Percentiles rank a stretch among this genome's conserved stretches.
phyloP scores from a whole-genome alignment of 2,797 vertebrate genomes.

The Nothura maculosa region DNA sequence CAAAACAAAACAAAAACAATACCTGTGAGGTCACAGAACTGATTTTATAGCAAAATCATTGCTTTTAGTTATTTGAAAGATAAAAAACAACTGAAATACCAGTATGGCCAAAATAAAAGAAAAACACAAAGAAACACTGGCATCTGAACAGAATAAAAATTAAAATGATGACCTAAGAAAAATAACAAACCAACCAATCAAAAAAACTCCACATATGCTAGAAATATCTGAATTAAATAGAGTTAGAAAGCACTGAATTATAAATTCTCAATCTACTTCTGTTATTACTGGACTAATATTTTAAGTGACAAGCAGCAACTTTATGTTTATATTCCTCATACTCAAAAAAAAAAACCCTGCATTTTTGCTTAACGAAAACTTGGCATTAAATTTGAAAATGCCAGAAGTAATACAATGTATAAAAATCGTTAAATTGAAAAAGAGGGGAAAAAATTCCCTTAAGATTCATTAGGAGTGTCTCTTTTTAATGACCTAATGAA shows the following conservation, averaged over 20 bases:
- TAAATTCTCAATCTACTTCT: not conserved
- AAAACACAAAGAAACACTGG: slow-evolving; percentile 30
- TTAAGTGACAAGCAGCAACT: not conserved
- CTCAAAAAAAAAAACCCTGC: not conserved
- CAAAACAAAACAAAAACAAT: not conserved
- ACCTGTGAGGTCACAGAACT: not conserved
- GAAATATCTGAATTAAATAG: not conserved
- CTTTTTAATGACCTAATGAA: not conserved
- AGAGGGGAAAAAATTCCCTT: accelerated
- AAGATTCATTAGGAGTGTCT: not conserved
- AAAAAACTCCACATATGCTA: not conserved
- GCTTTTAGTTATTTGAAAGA: not conserved
- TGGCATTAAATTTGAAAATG: not conserved
- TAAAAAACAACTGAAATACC: not conserved
- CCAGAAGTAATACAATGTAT: not conserved
- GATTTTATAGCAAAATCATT: not conserved
- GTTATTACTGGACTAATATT: not conserved
- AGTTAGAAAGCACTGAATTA: not conserved
- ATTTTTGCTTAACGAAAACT: not conserved
- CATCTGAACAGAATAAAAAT: slow-evolving; percentile 70
- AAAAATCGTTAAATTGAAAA: not conserved
- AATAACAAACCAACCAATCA: not conserved
- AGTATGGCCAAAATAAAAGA: not conserved
- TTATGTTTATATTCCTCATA: not conserved
- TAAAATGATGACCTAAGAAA: not conserved